phyloP scores from a whole-genome alignment of 2,888 invertebrate species.

The Scrobipalpa atriplicella region DNA sequence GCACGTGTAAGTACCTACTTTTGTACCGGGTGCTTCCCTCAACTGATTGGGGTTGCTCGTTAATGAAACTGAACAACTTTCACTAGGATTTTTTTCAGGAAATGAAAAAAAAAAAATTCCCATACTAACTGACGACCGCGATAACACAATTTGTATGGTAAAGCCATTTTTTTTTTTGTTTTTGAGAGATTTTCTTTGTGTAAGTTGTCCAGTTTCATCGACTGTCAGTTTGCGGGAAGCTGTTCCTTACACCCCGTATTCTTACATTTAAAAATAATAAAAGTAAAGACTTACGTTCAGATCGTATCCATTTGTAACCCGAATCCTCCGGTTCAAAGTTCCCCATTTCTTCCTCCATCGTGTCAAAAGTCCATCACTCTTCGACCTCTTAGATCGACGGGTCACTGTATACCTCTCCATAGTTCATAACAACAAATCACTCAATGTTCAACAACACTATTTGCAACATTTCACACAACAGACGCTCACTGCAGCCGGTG shows the following conservation, averaged over 20 bases:
- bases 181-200: no score
- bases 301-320: constrained; percentile 72
- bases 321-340: constrained; percentile 60
- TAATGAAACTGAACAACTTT: no score
- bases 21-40: no score
- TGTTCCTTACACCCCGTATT: neutral
- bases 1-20: no score
- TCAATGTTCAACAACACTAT: constrained; percentile 45
- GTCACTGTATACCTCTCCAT: constrained; percentile 73
- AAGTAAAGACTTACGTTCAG: constrained; percentile 65
- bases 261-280: neutral
- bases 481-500: constrained; percentile 59
- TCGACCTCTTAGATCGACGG: constrained; percentile 63
- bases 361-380: constrained; percentile 64
- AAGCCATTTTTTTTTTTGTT: no score
- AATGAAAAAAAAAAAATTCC: no score
- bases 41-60: no score
- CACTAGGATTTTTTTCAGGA: no score
- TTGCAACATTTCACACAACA: constrained; percentile 44
- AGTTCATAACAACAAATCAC: constrained; percentile 45
- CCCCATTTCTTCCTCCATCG: constrained; percentile 69
- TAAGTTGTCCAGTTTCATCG: no score
- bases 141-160: no score
- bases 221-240: no score
- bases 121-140: no score